These are phyloP conservation scores for Physocephala rufipes DNA, from an alignment of 2,888 invertebrate genomes.

Conservation along the genomic window DNA sequence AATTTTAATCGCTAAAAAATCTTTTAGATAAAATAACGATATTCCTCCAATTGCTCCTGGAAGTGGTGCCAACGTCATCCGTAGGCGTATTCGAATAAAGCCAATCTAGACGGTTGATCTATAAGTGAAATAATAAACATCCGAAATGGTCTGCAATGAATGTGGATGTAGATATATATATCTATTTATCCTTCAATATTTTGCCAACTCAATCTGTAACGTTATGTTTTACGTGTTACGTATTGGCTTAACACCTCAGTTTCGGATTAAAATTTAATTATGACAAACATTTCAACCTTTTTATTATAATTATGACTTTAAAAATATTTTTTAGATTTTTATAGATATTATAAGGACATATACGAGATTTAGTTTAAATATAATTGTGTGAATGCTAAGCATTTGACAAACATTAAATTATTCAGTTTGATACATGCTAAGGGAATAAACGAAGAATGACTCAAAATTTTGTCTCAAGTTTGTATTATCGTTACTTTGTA, in stretches of 20 bases:
- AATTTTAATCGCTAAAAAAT: conserved; percentile 40
- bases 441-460: no score
- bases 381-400: neutral
- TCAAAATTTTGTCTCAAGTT: no score
- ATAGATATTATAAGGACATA: conserved; percentile 9
- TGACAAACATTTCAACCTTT: neutral
- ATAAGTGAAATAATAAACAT: no score
- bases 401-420: no score
- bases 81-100: conserved; percentile 67
- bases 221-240: neutral
- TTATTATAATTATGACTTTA: conserved; percentile 20
- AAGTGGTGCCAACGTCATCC: conserved; percentile 89
- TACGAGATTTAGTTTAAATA: neutral
- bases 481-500: no score
- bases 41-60: conserved; percentile 87
- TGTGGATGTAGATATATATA: no score
- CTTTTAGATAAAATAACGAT: conserved; percentile 86
- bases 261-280: neutral
- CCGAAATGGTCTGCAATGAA: no score
- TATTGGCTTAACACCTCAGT: no score
- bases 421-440: no score
- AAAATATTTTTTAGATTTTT: conserved; percentile 22
- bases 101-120: no score
- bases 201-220: neutral
- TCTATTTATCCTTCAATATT: conserved; percentile 8